Base-by-base conservation (phyloP, 2,113 vertebrate species). In the Helogale parvula region DNA sequence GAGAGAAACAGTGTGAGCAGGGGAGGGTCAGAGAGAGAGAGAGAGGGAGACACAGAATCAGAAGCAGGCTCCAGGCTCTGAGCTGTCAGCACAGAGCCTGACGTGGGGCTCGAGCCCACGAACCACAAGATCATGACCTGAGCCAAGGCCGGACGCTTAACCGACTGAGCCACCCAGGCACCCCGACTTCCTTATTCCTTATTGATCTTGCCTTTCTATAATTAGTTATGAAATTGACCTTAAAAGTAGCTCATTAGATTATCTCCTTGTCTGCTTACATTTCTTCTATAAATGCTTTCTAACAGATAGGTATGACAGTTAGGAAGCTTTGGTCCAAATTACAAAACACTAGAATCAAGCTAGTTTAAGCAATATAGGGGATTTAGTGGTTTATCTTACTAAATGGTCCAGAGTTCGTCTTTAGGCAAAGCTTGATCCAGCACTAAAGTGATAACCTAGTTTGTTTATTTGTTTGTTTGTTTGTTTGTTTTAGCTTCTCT, bases 401-500 rank as follows among this genome's bases (percentile, higher is more conserved):
- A 86, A 87, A 68, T 47, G 33, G 45, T 57, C n/a, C 33, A 93
- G 35, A 88, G 33, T 35, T 0, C 47, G 17, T 50, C 95, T 96
- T 95, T 52, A 90, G 80, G 69, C 57, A 84, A 96, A 94, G 13
- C 38, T 94, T 50, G 65, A 65, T 69, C 47, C 25, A 88, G 82
- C 41, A 45, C 25, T 54, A 91, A 84, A 93, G 27, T 2, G 7
- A 65, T 87, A 50, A 57, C 50, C 57, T 60, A 9, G 57, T 13
- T 31, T 65, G 29, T 65, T 71, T 50, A 5, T 50, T 50, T 50
- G 47, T 50, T 50, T 50, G 47, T 50, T 50, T 50, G 47, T 50
- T 50, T 50, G 10, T 50, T 66, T n/a, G 25, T 85, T 97, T 57
- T 38, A 25, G 9, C 83, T 82, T 83, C 85, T 88, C 72, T 86